Percentiles rank a stretch among this genome's conserved stretches.
Conservation (phyloP, 2,888 invertebrate species). For the Sussaba pulchella region DNA sequence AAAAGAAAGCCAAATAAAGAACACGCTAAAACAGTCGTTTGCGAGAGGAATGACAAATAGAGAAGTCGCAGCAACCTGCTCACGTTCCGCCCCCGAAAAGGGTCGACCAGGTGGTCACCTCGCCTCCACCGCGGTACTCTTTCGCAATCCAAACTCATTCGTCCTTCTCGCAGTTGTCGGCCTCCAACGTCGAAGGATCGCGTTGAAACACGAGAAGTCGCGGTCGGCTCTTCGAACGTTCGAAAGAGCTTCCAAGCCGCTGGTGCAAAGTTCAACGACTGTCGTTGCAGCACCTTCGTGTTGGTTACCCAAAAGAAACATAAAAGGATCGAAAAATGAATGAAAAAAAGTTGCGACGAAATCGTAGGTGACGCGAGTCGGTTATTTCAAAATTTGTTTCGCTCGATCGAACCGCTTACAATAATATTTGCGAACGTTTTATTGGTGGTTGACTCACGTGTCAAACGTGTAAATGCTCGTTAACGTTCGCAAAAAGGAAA, state of each 20-base stretch:
- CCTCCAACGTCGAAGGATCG: conserved; percentile 50
- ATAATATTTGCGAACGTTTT: conserved; percentile 25
- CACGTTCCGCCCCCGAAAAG: conserved; percentile 43
- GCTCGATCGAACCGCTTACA: conserved; percentile 16
- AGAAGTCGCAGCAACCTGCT: conserved; percentile 8
- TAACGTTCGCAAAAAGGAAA: not conserved
- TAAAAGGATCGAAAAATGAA: too few relatives aligned
- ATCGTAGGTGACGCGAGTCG: conserved; percentile 74
- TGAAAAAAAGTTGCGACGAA: conserved; percentile 68
- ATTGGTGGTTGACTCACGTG: not conserved
- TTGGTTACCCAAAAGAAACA: conserved; percentile 29
- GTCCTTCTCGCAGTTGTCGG: conserved; percentile 53
- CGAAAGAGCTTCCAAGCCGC: conserved; percentile 22
- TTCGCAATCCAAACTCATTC: conserved; percentile 49
- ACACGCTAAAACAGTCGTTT: not conserved
- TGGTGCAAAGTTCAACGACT: conserved; percentile 10
- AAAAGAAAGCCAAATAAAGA: too few relatives aligned
- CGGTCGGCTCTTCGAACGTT: conserved; percentile 44
- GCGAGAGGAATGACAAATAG: conserved; percentile 11
- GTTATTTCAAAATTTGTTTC: conserved; percentile 64
- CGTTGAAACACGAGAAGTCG: conserved; percentile 70
- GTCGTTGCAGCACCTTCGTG: conserved; percentile 3
- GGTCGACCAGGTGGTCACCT: conserved; percentile 67
- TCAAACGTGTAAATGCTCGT: not conserved
- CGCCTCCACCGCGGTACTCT: conserved; percentile 16